phyloP scores from a whole-genome alignment of 1,140 invertebrate genomes.

The Antheraea mylitta region DNA sequence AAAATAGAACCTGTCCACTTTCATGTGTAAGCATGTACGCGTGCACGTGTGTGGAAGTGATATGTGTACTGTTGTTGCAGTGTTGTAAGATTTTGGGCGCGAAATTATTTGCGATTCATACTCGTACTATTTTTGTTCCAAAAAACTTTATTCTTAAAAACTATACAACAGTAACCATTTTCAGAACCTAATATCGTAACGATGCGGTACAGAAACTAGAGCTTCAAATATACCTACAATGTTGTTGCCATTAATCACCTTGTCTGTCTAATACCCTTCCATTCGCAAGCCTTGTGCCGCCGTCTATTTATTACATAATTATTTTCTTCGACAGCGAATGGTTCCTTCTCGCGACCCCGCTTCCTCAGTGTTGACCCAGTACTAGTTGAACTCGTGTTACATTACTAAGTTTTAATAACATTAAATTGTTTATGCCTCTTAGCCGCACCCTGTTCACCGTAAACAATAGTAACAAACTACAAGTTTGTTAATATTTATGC shows the following conservation, averaged over 20 bases:
- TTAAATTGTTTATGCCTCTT: slow-evolving; percentile 65
- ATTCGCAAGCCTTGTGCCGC: slow-evolving; percentile 54
- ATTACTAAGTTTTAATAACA: slow-evolving; percentile 70
- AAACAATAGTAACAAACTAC: slow-evolving; percentile 40
- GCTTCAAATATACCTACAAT: slow-evolving; percentile 45
- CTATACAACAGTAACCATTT: slow-evolving; percentile 13
- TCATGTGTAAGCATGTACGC: too few species aligned
- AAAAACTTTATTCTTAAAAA: background rate
- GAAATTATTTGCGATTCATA: too few species aligned
- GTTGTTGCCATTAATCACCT: slow-evolving; percentile 65
- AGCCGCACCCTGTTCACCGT: slow-evolving; percentile 53
- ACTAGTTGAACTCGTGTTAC: slow-evolving; percentile 40
- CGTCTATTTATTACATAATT: slow-evolving; percentile 69
- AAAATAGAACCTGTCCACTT: too few species aligned
- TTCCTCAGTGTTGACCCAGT: slow-evolving; percentile 44
- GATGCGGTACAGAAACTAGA: slow-evolving; percentile 31
- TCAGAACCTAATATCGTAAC: slow-evolving; percentile 19
- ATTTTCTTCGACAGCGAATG: slow-evolving; percentile 61
- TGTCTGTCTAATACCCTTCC: slow-evolving; percentile 71
- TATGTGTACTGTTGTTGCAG: too few species aligned
- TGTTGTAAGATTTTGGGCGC: too few species aligned
- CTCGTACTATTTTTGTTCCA: too few species aligned
- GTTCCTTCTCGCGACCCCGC: slow-evolving; percentile 45
- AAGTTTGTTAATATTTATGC: slow-evolving; percentile 61
- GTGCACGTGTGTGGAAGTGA: too few species aligned